Conservation (phyloP, 92 coral and sea anemone species). For the Bergia puertoricense region DNA sequence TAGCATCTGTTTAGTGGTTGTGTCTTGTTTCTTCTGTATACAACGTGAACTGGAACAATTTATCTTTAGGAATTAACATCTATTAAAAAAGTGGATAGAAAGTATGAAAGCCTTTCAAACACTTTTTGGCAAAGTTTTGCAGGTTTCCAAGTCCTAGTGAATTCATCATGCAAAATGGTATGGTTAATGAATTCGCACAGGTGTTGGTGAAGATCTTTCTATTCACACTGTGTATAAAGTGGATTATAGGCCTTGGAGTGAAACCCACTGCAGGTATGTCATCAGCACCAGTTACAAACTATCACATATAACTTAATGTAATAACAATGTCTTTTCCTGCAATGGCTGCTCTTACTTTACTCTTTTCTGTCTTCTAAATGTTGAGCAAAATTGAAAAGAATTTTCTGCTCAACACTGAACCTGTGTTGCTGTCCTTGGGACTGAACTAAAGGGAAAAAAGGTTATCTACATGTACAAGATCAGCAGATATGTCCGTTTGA, state of each 20-base stretch:
- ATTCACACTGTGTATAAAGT: constrained; percentile 30
- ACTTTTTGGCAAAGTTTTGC: background rate
- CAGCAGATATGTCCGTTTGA: constrained; percentile 36
- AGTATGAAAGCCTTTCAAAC: too few species aligned
- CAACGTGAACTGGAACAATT: too few species aligned
- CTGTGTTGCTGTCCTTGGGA: too few species aligned
- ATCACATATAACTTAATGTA: constrained; percentile 39
- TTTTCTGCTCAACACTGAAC: too few species aligned
- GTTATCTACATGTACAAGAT: constrained; percentile 15
- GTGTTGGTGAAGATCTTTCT: constrained; percentile 48
- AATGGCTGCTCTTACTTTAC: constrained; percentile 22
- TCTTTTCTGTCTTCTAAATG: constrained; percentile 44
- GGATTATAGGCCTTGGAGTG: constrained; percentile 52
- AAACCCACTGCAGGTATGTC: constrained; percentile 56
- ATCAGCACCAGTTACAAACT: constrained; percentile 61
- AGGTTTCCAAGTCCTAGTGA: constrained; percentile 51
- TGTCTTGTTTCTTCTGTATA: background rate
- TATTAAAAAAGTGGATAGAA: too few species aligned
- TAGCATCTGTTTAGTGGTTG: background rate
- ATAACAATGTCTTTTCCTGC: constrained; percentile 42
- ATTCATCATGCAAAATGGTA: constrained; percentile 57
- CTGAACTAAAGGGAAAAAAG: background rate
- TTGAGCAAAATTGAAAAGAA: constrained; percentile 35
- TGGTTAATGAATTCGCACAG: constrained; percentile 56
- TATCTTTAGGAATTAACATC: too few species aligned